Conservation (phyloP, 2,113 vertebrate species). For the Pungitius pungitius region DNA sequence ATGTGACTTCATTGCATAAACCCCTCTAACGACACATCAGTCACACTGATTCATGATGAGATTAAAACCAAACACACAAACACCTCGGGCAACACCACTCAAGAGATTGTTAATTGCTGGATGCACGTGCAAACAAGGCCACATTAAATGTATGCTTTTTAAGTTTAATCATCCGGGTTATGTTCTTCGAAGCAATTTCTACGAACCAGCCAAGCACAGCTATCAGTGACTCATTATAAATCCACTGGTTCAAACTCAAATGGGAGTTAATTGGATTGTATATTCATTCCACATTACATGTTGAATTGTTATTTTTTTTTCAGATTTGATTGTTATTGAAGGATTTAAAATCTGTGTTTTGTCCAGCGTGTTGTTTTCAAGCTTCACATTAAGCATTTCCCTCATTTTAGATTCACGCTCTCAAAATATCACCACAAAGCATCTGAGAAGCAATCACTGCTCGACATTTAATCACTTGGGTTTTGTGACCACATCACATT, state of each 20-base stretch:
- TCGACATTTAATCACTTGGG: conserved; percentile 68
- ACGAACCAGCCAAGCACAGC: conserved; percentile 43
- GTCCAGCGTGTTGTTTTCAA: not conserved
- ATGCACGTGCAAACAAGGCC: conserved; percentile 62
- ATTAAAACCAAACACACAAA: conserved; percentile 57
- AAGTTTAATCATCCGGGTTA: conserved; percentile 69
- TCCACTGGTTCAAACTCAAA: conserved; percentile 7
- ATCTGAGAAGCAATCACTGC: conserved; percentile 41
- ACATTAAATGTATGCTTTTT: conserved; percentile 65
- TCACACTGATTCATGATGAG: conserved; percentile 65
- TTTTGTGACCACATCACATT: conserved; percentile 58
- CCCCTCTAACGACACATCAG: conserved; percentile 53
- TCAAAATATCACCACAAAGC: conserved; percentile 42
- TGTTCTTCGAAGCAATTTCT: conserved; percentile 51
- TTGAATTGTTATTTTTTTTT: conserved; percentile 29
- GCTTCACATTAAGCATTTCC: conserved; percentile 5
- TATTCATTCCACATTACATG: not conserved
- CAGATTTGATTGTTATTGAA: conserved; percentile 38
- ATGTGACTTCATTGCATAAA: conserved; percentile 38
- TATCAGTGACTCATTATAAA: conserved; percentile 31
- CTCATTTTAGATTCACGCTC: conserved; percentile 1
- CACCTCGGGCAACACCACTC: conserved; percentile 58
- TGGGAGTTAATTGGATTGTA: not conserved
- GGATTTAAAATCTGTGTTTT: conserved; percentile 14
- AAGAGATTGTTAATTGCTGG: conserved; percentile 64